Evolutionary conservation across 2,797 vertebrate genomes (phyloP).

Genomic region (Tarsius wallacei): DNA sequence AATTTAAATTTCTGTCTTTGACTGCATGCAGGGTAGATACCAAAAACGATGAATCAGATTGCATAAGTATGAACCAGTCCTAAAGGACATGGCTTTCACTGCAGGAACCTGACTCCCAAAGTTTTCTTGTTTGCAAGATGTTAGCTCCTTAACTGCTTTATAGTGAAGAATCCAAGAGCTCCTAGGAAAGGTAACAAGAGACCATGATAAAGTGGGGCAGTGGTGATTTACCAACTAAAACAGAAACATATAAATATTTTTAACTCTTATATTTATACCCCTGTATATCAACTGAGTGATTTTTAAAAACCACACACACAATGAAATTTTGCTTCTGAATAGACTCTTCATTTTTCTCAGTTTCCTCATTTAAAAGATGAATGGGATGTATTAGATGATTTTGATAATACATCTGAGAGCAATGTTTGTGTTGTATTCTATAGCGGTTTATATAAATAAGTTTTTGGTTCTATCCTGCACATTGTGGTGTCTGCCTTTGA

Average conservation of each 20-base stretch:
- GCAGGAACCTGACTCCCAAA: background rate
- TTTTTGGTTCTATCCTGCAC: slow-evolving; percentile 39
- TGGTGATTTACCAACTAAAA: background rate
- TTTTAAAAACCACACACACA: background rate
- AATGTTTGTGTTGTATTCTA: slow-evolving; percentile 34
- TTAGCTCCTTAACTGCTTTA: background rate
- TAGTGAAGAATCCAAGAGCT: background rate
- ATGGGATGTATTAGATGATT: slow-evolving; percentile 41
- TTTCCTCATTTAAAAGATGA: slow-evolving; percentile 70
- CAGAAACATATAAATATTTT: background rate
- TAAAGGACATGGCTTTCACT: background rate
- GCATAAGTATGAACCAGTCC: background rate
- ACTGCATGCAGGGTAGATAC: background rate
- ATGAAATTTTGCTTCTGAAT: slow-evolving; percentile 18
- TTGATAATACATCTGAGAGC: slow-evolving; percentile 50
- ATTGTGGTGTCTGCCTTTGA: slow-evolving; percentile 27
- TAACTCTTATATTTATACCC: background rate
- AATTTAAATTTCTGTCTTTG: slow-evolving; percentile 12
- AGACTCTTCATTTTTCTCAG: slow-evolving; percentile 44
- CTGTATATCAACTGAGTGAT: background rate
- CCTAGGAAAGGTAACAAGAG: background rate
- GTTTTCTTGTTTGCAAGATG: background rate
- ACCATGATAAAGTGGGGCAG: background rate
- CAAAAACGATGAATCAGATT: background rate
- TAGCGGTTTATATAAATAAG: slow-evolving; percentile 63